These are phyloP conservation scores for Schizopygopsis malacanthus DNA, from an alignment of 2,797 vertebrate species.

Conservation along the genomic window DNA sequence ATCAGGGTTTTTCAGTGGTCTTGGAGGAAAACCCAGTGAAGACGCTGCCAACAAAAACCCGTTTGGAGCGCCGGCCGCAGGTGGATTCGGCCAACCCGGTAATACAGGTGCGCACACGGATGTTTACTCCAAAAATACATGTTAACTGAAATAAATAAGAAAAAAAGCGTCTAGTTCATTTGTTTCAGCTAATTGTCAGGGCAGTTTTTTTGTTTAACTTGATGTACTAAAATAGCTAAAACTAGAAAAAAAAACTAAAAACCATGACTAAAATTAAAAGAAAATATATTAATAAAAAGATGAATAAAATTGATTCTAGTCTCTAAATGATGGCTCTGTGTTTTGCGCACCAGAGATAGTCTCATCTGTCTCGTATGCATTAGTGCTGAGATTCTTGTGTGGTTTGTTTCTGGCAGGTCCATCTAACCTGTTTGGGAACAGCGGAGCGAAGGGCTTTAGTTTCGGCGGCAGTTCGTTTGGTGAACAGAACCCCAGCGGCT, in stretches of 20 bases:
- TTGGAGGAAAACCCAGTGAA: conserved; percentile 95
- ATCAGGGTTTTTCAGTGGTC: conserved; percentile 92
- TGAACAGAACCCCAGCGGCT: conserved; percentile 89
- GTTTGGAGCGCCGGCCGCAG: conserved; percentile 80
- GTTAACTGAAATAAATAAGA: neutral
- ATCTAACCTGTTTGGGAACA: conserved; percentile 88
- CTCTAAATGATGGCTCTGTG: neutral
- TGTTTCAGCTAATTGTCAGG: no score
- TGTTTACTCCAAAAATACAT: neutral
- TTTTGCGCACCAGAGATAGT: neutral
- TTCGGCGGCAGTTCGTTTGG: conserved; percentile 85
- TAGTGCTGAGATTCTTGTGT: neutral
- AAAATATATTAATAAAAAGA: neutral
- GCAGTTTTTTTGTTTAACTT: neutral
- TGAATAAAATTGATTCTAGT: neutral
- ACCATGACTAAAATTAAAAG: neutral
- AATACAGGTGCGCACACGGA: conserved; percentile 69
- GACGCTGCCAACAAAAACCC: conserved; percentile 97
- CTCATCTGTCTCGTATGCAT: neutral
- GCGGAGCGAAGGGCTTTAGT: conserved; percentile 87
- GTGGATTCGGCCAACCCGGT: conserved; percentile 82
- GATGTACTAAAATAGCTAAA: neutral
- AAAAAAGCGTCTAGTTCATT: neutral
- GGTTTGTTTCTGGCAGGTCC: conserved; percentile 70
- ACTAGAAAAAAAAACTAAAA: neutral